These are phyloP conservation scores for Paramacrobiotus metropolitanus DNA, from an alignment of 1,140 invertebrate genomes.

Conservation along the genomic window DNA sequence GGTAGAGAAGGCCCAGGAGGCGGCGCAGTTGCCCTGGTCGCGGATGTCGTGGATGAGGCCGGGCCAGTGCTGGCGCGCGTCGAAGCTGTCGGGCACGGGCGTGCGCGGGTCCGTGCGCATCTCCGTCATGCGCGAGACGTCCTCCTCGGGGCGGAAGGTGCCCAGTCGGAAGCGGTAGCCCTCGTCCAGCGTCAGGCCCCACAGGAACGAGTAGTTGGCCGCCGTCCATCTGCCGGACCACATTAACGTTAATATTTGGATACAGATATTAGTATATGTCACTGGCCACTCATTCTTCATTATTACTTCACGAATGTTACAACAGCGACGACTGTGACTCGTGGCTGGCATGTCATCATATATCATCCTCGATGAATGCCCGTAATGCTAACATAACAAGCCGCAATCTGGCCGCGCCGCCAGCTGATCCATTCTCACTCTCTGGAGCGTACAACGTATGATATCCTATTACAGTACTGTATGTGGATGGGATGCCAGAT, in stretches of 20 bases:
- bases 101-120: slow-evolving; percentile 16
- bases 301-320: too few relatives aligned
- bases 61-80: slow-evolving; percentile 46
- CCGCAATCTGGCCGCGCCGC: too few relatives aligned
- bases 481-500: too few relatives aligned
- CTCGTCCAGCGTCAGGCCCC: slow-evolving; percentile 51
- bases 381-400: too few relatives aligned
- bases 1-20: slow-evolving; percentile 75
- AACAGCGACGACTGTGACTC: too few relatives aligned
- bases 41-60: slow-evolving; percentile 39
- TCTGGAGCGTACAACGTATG: too few relatives aligned
- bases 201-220: slow-evolving; percentile 52
- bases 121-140: slow-evolving; percentile 38
- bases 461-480: too few relatives aligned
- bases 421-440: too few relatives aligned
- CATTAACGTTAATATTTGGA: background rate
- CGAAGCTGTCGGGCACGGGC: slow-evolving; percentile 33
- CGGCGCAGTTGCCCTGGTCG: slow-evolving; percentile 70
- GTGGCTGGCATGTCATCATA: too few relatives aligned
- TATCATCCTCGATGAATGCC: too few relatives aligned
- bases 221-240: slow-evolving; percentile 38
- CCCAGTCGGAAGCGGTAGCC: slow-evolving; percentile 49
- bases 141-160: slow-evolving; percentile 31
- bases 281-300: too few relatives aligned
- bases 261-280: too few relatives aligned